Percentiles rank a stretch among this genome's conserved stretches.
Conservation (phyloP, 2,888 invertebrate genomes). For the Entomobrya proxima region DNA sequence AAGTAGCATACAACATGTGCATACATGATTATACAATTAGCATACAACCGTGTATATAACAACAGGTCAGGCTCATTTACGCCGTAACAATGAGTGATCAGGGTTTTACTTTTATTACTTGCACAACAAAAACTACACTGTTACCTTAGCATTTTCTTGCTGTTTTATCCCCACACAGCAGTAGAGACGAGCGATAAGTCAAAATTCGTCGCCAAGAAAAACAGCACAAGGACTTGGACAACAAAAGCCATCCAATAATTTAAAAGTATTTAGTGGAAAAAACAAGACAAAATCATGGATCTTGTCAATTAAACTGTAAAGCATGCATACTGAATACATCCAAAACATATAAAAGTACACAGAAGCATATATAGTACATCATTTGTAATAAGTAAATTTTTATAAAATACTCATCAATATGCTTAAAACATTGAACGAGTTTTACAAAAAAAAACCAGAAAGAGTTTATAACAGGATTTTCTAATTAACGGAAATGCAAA, state of each 20-base stretch:
- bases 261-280: background rate
- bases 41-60: background rate
- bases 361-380: no score
- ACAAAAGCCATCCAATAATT: slow-evolving; percentile 18
- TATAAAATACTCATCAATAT: no score
- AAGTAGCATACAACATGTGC: background rate
- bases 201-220: slow-evolving; percentile 27
- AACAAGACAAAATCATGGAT: background rate
- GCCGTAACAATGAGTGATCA: background rate
- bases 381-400: no score
- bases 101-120: no score
- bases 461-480: no score
- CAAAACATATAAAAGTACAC: no score
- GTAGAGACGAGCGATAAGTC: background rate
- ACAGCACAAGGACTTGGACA: slow-evolving; percentile 28
- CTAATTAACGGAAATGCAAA: no score
- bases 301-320: no score
- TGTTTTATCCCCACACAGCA: background rate
- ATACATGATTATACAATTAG: slow-evolving; percentile 23
- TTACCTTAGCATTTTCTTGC: slow-evolving; percentile 25
- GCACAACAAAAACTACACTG: no score
- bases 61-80: slow-evolving; percentile 2
- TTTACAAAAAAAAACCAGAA: no score
- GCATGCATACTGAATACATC: no score
- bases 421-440: no score